These are phyloP conservation scores for Lypha dubia DNA, from an alignment of 2,888 invertebrate species.

Conservation along the genomic window DNA sequence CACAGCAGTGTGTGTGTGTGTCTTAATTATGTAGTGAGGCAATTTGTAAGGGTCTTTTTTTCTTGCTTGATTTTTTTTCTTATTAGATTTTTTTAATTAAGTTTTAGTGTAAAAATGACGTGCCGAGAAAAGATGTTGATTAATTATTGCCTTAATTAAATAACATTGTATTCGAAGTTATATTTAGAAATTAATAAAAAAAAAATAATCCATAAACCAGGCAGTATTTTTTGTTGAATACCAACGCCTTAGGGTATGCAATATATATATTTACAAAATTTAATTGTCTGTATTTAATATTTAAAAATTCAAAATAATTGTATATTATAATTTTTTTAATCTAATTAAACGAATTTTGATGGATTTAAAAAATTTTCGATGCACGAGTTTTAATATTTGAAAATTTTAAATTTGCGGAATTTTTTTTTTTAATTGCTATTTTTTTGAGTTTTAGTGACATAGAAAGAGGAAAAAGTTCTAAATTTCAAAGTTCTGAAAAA, in stretches of 20 bases:
- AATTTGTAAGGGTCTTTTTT: background rate
- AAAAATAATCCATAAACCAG: background rate
- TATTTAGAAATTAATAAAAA: background rate
- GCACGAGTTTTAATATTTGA: too few relatives aligned
- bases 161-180: background rate
- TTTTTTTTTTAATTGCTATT: too few relatives aligned
- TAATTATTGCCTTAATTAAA: background rate
- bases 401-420: too few relatives aligned
- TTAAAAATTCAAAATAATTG: too few relatives aligned
- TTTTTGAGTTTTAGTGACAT: too few relatives aligned
- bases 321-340: too few relatives aligned
- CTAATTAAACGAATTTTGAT: too few relatives aligned
- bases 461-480: too few relatives aligned
- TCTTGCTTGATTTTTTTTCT: background rate
- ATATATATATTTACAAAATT: background rate
- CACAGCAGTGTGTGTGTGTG: background rate
- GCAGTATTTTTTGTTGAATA: background rate
- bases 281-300: background rate
- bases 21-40: conserved; percentile 22
- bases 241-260: background rate
- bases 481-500: too few relatives aligned
- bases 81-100: conserved; percentile 21
- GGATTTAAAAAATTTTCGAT: too few relatives aligned
- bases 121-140: background rate
- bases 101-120: background rate